phyloP scores from a whole-genome alignment of 2,113 vertebrate species.

The Platycercus adscitus region DNA sequence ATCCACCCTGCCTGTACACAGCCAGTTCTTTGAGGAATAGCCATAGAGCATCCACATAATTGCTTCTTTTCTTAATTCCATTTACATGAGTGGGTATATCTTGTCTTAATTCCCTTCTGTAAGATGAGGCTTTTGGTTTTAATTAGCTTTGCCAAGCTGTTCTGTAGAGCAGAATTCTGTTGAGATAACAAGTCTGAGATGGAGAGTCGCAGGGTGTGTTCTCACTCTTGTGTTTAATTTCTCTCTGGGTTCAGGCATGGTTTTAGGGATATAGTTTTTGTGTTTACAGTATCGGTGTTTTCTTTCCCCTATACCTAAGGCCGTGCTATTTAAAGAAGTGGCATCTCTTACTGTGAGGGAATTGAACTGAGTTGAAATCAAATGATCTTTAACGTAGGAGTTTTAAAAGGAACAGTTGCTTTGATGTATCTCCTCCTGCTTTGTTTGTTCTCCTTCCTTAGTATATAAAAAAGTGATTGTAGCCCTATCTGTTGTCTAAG shows the following conservation, averaged over 20 bases:
- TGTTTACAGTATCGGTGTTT: not conserved
- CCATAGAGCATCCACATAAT: not conserved
- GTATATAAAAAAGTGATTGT: rapidly evolving
- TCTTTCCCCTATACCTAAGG: not conserved
- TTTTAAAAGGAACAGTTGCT: not conserved
- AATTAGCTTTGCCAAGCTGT: conserved; percentile 17
- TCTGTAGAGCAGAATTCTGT: not conserved
- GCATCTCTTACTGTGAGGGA: not conserved
- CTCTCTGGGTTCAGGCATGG: not conserved
- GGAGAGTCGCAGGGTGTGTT: not conserved
- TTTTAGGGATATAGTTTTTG: not conserved
- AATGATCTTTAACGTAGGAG: not conserved
- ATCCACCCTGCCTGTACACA: not conserved
- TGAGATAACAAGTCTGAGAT: not conserved
- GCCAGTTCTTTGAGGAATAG: not conserved
- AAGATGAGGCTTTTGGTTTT: not conserved
- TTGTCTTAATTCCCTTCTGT: not conserved
- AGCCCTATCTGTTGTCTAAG: not conserved
- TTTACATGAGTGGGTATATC: not conserved
- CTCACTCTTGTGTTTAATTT: not conserved
- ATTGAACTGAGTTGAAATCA: not conserved
- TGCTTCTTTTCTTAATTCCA: not conserved
- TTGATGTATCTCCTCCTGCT: not conserved
- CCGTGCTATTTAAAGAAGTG: not conserved
- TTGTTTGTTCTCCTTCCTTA: not conserved